Conservation (phyloP, 2,113 vertebrate genomes). For the Toxostoma redivivum region DNA sequence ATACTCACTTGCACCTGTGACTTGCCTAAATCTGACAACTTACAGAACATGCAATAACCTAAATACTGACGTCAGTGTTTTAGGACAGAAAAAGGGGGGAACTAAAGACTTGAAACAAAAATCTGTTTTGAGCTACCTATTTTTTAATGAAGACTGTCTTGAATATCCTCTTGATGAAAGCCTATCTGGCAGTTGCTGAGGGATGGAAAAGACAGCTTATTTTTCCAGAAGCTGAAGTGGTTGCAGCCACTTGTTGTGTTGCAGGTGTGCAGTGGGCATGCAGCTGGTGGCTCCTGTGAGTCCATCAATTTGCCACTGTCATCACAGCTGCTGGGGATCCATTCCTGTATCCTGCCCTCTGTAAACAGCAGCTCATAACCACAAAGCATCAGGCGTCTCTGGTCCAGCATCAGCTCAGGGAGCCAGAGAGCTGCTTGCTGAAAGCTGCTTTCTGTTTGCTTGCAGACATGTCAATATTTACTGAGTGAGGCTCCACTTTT, state of each 20-base stretch:
- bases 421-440: slow-evolving; percentile 38
- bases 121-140: background rate
- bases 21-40: background rate
- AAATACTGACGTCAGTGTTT: background rate
- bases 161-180: background rate
- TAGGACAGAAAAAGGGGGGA: background rate
- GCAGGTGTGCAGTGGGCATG: slow-evolving; percentile 19
- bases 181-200: background rate
- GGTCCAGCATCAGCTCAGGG: slow-evolving; percentile 38
- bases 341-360: slow-evolving; percentile 48
- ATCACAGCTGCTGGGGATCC: slow-evolving; percentile 49
- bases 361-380: slow-evolving; percentile 39
- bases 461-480: slow-evolving; percentile 63
- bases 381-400: slow-evolving; percentile 3
- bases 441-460: slow-evolving; percentile 60
- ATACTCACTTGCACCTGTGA: background rate
- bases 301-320: slow-evolving; percentile 42
- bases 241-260: slow-evolving; percentile 4
- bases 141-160: background rate
- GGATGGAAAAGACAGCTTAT: background rate
- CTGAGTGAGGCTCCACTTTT: slow-evolving; percentile 57
- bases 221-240: slow-evolving; percentile 30
- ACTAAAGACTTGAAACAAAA: background rate
- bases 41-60: background rate
- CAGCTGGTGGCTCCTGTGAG: slow-evolving; percentile 25